Conservation (phyloP, 1,140 invertebrate species). For the Aphaenogaster ashmeadi region DNA sequence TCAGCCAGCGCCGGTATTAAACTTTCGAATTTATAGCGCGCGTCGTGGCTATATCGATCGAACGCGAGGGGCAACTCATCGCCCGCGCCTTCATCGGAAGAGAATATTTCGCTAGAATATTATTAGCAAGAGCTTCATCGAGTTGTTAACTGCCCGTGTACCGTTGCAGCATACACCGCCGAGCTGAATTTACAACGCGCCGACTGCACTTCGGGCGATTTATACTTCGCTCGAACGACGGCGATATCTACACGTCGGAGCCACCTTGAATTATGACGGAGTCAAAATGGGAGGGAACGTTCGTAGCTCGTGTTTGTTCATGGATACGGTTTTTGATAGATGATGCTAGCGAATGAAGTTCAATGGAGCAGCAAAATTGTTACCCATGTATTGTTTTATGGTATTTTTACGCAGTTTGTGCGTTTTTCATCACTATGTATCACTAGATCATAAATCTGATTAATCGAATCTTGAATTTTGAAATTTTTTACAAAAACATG, state of each 20-base stretch:
- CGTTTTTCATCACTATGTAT: not conserved
- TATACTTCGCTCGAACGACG: constrained; percentile 50
- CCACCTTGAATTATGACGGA: constrained; percentile 43
- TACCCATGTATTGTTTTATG: not conserved
- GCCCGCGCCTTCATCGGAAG: constrained; percentile 20
- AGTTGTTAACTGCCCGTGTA: constrained; percentile 36
- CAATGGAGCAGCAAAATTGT: constrained; percentile 7
- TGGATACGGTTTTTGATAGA: not conserved
- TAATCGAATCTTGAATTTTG: not conserved
- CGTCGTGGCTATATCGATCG: constrained; percentile 51
- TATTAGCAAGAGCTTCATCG: constrained; percentile 52
- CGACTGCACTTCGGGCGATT: constrained; percentile 53
- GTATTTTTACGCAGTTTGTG: not conserved
- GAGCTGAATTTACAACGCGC: constrained; percentile 38
- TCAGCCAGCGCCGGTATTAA: constrained; percentile 65
- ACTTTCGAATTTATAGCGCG: constrained; percentile 67
- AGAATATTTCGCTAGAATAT: constrained; percentile 59
- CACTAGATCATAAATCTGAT: not conserved
- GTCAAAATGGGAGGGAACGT: constrained; percentile 3
- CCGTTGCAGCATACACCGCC: not conserved
- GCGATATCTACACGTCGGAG: constrained; percentile 44
- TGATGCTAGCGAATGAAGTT: constrained; percentile 1
- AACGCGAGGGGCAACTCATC: not conserved
- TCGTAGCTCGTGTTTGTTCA: constrained; percentile 1
- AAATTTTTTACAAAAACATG: not conserved